These are phyloP conservation scores for Canis aureus DNA, from an alignment of 2,113 vertebrate genomes.

Conservation along the genomic window DNA sequence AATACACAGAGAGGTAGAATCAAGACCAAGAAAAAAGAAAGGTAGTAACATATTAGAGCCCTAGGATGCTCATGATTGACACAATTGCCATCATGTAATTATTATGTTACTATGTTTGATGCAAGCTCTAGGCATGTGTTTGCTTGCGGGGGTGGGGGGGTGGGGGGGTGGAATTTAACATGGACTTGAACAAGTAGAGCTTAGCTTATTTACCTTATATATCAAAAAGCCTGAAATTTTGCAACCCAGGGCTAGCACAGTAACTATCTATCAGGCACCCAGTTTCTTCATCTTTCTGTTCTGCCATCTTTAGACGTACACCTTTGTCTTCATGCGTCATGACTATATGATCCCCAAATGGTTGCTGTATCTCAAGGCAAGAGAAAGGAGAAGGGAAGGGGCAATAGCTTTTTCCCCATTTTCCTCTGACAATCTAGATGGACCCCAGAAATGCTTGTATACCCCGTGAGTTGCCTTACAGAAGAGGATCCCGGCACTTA, in stretches of 20 bases:
- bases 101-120: neutral
- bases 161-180: neutral
- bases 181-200: neutral
- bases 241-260: neutral
- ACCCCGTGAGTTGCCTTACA: neutral
- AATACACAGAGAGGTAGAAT: constrained; percentile 4
- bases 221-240: neutral
- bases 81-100: neutral
- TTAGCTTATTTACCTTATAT: neutral
- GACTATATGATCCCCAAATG: neutral
- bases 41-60: neutral
- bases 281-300: neutral
- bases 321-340: neutral
- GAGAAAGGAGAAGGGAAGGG: neutral
- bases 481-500: neutral
- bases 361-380: neutral
- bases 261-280: neutral
- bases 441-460: neutral
- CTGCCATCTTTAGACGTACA: neutral
- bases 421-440: neutral
- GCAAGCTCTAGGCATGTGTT: neutral
- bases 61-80: neutral
- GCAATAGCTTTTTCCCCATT: neutral
- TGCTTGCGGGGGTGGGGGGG: neutral
- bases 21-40: neutral